A percentile compares a stretch with the other conserved stretches of the same genome.
These are phyloP conservation scores for Sitodiplosis mosellana DNA, from an alignment of 1,140 invertebrate species.

Conservation along the genomic window DNA sequence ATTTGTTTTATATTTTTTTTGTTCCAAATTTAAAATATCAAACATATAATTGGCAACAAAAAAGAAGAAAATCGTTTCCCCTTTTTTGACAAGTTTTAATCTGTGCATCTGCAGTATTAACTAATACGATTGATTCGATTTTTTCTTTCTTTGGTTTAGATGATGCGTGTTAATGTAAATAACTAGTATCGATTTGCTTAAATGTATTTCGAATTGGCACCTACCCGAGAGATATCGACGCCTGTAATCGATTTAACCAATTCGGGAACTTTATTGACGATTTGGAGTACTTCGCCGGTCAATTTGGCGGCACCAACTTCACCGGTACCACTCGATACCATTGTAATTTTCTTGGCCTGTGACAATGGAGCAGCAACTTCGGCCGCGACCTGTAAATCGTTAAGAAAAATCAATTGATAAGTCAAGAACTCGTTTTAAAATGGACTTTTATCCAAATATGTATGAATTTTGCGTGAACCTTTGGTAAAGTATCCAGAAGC, in stretches of 20 bases:
- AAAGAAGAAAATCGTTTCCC: too few relatives aligned
- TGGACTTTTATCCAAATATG: neutral
- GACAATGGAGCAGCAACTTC: conserved; percentile 89
- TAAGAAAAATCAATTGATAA: neutral
- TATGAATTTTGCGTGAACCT: conserved; percentile 46
- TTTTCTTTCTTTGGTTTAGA: too few relatives aligned
- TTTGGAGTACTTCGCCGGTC: conserved; percentile 81
- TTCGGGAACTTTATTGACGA: conserved; percentile 76
- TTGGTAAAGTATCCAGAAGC: conserved; percentile 89
- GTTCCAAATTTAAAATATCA: too few relatives aligned
- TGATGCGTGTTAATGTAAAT: too few relatives aligned
- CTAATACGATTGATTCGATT: too few relatives aligned
- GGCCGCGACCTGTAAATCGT: conserved; percentile 59
- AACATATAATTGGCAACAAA: too few relatives aligned
- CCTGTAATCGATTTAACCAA: conserved; percentile 82
- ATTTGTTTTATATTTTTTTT: too few relatives aligned
- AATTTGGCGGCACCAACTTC: conserved; percentile 84
- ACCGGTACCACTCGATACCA: conserved; percentile 84
- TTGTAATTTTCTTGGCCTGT: conserved; percentile 83
- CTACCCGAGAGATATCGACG: conserved; percentile 57
- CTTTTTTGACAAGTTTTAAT: too few relatives aligned
- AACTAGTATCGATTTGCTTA: conserved; percentile 10
- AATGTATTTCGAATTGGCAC: conserved; percentile 23
- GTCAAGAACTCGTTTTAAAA: neutral
- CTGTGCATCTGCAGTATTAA: too few relatives aligned